Evolutionary conservation across 2,113 vertebrate species (phyloP), one percentile per base, ranked within the genome.

Genomic region (Spea bombifrons): DNA sequence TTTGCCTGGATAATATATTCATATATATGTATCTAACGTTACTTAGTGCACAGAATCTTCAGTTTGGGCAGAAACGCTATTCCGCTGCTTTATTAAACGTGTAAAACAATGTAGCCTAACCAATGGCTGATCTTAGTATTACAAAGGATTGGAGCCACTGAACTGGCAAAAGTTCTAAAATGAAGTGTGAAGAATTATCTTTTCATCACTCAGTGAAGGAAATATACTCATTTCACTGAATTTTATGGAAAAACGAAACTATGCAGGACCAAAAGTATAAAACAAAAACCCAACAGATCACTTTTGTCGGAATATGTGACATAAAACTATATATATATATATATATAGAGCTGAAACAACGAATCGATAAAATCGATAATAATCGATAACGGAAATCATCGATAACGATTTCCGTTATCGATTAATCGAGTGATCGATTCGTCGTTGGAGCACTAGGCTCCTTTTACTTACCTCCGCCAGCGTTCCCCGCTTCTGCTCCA

Each of bases 71-170:
- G 5, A 64, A 64, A 30, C n/a, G 30, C n/a, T 5, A 9, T 17
- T 64, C 61, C 3, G 3, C n/a, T 64, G 61, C 61, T 64, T 64
- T 30, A 64, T 64, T 30, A 64, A 13, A 17, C 61, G n/a, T 17
- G 61, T 64, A 64, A 64, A 13, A 16, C 61, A 64, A 64, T 64
- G 61, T 17, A 64, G 17, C 61, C 61, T 64, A 16, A 16, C 61
- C 61, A 61, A 61, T 61, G 57, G 13, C 57, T 61, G 15, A 61
- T 61, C 57, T 17, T 64, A 30, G 61, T 7, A 64, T 64, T 64
- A 64, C n/a, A 64, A 64, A 7, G 61, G n/a, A 30, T 30, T 16
- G 5, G 61, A 17, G n/a, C 5, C 17, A 64, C 8, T 64, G 61
- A 64, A 64, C n/a, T 64, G n/a, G 17, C 8, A 61, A 15, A 61